Evolutionary conservation across 2,888 invertebrate genomes (phyloP), one percentile per base, ranked within the genome.

Genomic region (Drosophila ochracea): DNA sequence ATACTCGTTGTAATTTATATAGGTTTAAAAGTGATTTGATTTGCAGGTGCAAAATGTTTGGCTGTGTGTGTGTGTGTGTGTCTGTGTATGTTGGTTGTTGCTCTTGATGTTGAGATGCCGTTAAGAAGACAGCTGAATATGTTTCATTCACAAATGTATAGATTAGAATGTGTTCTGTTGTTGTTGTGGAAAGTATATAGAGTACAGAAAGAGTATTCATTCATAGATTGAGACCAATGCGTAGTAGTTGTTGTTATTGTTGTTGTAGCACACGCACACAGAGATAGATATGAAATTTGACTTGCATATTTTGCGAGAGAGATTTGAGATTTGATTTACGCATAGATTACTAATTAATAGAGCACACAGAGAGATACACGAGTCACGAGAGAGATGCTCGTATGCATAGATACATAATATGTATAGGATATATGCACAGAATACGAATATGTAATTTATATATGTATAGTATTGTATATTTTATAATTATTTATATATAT

Each of bases 181-280:
- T 43, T 21, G 28, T 57, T 33, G 58, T 64, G 63, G 37, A 31
- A n/a, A 43, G 65, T 57, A 35, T 35, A 58, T 25, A 68, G 69
- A 39, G 67, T 43, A 49, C 41, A 50, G 37, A 69, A 52, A 68
- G 54, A 69, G 53, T 60, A 30, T 60, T 69, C 43, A 58, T 49
- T 60, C 53, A 54, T 54, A 53, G 53, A 37, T 59, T 37, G 57
- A 54, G 59, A 37, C 63, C 59, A 68, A 58, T 67, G 55, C 39
- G 28, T 55, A 13, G 43, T 28, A n/a, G 13, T 39, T 47, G 58
- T 54, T n/a, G 11, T 50, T 57, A 28, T 54, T n/a, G 11, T 50
- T 54, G 39, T 59, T 61, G 54, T 74, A 77, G 76, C 71, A 84
- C 87, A 86, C 87, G 87, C 84, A 87, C 83, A 84, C 86, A 85